Conservation (phyloP, 2,888 invertebrate genomes). For the Patella caerulea region DNA sequence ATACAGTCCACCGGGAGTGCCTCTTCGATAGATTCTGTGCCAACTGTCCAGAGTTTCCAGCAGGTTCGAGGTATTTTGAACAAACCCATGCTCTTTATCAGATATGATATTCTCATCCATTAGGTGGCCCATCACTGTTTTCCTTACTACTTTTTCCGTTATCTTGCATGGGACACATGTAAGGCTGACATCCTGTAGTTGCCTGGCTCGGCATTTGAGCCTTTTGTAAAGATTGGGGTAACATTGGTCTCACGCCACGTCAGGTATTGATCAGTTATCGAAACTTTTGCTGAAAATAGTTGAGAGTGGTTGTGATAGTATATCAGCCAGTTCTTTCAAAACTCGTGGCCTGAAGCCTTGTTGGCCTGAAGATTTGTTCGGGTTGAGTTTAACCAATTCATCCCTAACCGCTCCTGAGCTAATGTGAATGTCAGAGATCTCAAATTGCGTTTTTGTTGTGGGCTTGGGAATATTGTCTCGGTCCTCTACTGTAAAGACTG, state of each 20-base stretch:
- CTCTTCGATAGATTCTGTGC: background rate
- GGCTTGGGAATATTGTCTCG: too few relatives aligned
- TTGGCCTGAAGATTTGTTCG: too few relatives aligned
- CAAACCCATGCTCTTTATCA: background rate
- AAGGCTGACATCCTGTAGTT: conserved; percentile 24
- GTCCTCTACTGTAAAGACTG: conserved; percentile 15
- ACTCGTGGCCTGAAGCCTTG: background rate
- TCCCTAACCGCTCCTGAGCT: too few relatives aligned
- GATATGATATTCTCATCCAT: too few relatives aligned
- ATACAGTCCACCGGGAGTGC: background rate
- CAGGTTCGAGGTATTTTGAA: background rate
- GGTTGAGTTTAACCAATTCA: too few relatives aligned
- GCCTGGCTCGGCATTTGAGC: background rate
- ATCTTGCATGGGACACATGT: conserved; percentile 6
- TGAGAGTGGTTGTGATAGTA: background rate
- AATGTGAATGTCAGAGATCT: too few relatives aligned
- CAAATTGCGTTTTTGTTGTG: too few relatives aligned
- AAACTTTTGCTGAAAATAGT: conserved; percentile 2
- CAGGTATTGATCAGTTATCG: conserved; percentile 1
- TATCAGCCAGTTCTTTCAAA: conserved; percentile 1
- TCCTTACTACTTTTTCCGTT: background rate
- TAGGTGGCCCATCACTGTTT: background rate
- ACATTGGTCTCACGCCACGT: conserved; percentile 1
- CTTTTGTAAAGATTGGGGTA: conserved; percentile 23
- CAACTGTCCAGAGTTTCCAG: background rate